A percentile compares a stretch with the other conserved stretches of the same genome.
Evolutionary conservation across 2,888 invertebrate species (phyloP).

Genomic region (Spisula solida): DNA sequence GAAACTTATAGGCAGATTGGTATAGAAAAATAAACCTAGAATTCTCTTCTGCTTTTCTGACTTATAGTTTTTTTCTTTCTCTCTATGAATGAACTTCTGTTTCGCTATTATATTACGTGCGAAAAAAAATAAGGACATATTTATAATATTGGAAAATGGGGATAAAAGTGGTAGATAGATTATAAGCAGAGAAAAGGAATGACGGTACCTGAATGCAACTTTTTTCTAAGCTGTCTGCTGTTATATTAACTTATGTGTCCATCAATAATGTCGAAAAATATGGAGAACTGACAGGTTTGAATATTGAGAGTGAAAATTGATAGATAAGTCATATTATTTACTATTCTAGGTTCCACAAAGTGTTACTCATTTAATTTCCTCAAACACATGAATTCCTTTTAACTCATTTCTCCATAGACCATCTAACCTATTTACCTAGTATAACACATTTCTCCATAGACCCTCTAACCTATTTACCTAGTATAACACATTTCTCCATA

Average conservation of each 20-base stretch:
- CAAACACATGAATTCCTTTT: background rate
- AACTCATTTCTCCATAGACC: too few species aligned
- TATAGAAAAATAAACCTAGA: slow-evolving; percentile 4
- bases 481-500: too few species aligned
- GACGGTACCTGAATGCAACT: background rate
- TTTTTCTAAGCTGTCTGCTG: background rate
- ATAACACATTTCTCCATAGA: too few species aligned
- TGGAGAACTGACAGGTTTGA: background rate
- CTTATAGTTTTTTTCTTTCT: slow-evolving; percentile 16
- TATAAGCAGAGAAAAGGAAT: background rate
- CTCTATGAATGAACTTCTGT: slow-evolving; percentile 13
- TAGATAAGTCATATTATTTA: slow-evolving; percentile 11
- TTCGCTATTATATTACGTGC: background rate
- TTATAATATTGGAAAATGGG: background rate
- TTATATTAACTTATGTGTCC: slow-evolving; percentile 4
- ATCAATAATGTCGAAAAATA: slow-evolving; percentile 10
- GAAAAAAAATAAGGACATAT: background rate
- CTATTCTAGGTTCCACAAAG: background rate
- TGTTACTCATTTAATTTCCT: background rate
- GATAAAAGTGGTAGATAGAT: background rate
- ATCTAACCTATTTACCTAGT: too few species aligned
- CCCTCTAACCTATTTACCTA: too few species aligned
- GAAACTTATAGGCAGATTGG: slow-evolving; percentile 40
- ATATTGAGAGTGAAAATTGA: background rate
- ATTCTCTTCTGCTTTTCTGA: background rate